Evolutionary conservation across 2,888 invertebrate species (phyloP).

Genomic region (Fragum fragum): DNA sequence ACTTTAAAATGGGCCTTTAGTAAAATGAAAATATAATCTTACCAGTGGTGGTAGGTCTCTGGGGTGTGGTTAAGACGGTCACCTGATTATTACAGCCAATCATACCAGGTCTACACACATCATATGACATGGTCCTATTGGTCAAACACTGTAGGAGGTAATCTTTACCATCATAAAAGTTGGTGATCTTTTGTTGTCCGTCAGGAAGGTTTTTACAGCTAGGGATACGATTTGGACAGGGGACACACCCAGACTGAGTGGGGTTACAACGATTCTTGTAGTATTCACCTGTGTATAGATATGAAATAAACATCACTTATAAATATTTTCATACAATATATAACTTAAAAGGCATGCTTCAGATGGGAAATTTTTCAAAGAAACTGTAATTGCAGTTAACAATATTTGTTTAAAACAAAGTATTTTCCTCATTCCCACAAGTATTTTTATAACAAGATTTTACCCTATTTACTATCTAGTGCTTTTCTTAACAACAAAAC

Average conservation of each 20-base stretch:
- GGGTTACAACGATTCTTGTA: conserved; percentile 67
- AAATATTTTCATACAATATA: too few species aligned
- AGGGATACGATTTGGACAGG: conserved; percentile 66
- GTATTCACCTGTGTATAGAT: conserved; percentile 59
- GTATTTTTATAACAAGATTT: too few species aligned
- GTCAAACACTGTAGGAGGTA: conserved; percentile 48
- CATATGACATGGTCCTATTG: conserved; percentile 53
- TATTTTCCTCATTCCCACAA: too few species aligned
- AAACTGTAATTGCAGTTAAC: too few species aligned
- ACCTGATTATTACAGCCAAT: neutral
- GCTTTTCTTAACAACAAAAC: too few species aligned
- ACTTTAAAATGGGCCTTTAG: too few species aligned
- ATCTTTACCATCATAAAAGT: conserved; percentile 44
- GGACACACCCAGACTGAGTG: conserved; percentile 48
- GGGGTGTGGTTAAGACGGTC: conserved; percentile 8
- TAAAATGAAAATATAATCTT: neutral
- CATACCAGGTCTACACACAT: conserved; percentile 46
- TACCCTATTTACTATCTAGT: too few species aligned
- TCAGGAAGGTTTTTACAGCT: conserved; percentile 64
- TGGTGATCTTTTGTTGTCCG: conserved; percentile 57
- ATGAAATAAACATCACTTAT: too few species aligned
- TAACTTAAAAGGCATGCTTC: too few species aligned
- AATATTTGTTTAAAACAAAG: too few species aligned
- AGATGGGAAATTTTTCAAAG: too few species aligned
- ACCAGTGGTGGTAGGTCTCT: conserved; percentile 11